Base-by-base conservation (phyloP, 2,888 invertebrate species). In the Lucinisca nassula region DNA sequence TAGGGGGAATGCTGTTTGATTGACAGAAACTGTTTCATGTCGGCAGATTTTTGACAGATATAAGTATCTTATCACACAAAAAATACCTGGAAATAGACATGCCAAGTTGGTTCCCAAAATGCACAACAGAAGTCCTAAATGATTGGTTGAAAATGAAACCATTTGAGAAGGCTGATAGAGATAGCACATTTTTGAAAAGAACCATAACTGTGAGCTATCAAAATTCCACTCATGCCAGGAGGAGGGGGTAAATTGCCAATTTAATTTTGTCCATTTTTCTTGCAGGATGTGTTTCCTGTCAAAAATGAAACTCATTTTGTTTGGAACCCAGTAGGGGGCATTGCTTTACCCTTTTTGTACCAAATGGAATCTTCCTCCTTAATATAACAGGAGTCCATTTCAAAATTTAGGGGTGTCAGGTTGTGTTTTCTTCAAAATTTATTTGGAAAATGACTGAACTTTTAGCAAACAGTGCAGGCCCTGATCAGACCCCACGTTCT, bases 181-280 rank as follows among this genome's bases (percentile, higher is more conserved):
- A 10, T 35, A 32, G 35, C 32, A 67, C 17, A 35, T 35, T 67
- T 17, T 6, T 58, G 58, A 67, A 35, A 32, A 67, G 35, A 67
- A 67, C 67, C 35, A 35, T 67, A 32, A 67, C 35, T 35, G 17
- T 55, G 74, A 38, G 24, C 30, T 85, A 87, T 90, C 90, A 61
- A 79, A 81, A 87, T 90, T 87, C 87, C 87, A 87, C 90, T 90
- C 90, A 90, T 88, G 90, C 90, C 90, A 85, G 76, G 58, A 85
- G 90, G 40, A 77, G 82, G 85, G 85, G 87, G 85, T 87, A 86
- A 90, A 85, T 89, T 90, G 85, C 85, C 78, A 35, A 67, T 35
- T 67, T 6, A 14, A 35, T 17, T 67, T 67, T 67, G 35, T 67
- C 21, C 21, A 35, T 67, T 67, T 12, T 32, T 67, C 35, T 14